These are phyloP conservation scores for Dromius quadrimaculatus DNA, from an alignment of 2,888 invertebrate genomes.

Conservation along the genomic window DNA sequence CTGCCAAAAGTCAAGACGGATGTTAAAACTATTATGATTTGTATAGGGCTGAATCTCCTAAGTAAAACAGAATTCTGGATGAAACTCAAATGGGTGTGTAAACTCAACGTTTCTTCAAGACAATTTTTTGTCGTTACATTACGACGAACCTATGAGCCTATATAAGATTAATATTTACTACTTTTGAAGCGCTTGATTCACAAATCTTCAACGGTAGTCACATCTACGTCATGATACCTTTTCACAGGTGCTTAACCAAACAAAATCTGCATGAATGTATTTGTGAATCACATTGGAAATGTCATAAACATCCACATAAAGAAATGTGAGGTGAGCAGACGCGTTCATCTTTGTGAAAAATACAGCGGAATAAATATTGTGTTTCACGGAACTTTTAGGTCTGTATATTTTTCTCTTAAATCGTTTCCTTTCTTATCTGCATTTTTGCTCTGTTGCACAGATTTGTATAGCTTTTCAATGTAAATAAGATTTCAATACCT, in stretches of 20 bases:
- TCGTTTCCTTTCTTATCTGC: conserved; percentile 51
- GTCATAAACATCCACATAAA: conserved; percentile 34
- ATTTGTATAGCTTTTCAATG: conserved; percentile 52
- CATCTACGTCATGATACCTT: too few species aligned
- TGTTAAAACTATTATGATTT: too few species aligned
- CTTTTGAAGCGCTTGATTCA: too few species aligned
- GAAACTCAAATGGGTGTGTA: too few species aligned
- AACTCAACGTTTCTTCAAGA: too few species aligned
- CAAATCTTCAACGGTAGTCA: too few species aligned
- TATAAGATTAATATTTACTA: too few species aligned
- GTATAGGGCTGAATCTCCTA: too few species aligned
- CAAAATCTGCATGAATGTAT: conserved; percentile 18
- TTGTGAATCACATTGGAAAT: conserved; percentile 36
- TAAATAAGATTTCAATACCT: conserved; percentile 51
- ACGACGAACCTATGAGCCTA: too few species aligned
- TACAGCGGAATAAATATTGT: conserved; percentile 40
- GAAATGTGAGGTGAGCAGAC: conserved; percentile 18
- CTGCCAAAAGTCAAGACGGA: too few species aligned
- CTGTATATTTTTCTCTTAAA: conserved; percentile 50
- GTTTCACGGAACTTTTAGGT: conserved; percentile 44
- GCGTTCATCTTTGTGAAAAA: conserved; percentile 43
- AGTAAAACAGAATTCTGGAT: too few species aligned
- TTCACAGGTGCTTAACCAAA: neutral
- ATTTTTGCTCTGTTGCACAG: conserved; percentile 52
- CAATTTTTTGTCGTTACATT: too few species aligned